Evolutionary conservation across 2,113 vertebrate genomes (phyloP), one percentile per base, ranked within the genome.

Genomic region (Gopherus flavomarginatus): DNA sequence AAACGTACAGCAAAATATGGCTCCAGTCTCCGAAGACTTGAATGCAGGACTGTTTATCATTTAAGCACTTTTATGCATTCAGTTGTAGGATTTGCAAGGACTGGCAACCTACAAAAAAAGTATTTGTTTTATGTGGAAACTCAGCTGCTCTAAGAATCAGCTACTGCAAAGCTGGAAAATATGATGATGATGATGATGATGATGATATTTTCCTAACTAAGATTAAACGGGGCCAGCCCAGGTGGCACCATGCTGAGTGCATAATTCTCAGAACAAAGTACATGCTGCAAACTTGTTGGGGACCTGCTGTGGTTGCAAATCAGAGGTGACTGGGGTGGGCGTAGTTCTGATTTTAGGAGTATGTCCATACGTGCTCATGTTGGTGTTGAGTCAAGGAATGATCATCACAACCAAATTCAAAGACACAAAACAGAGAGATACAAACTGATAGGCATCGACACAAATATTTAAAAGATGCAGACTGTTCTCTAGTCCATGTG

Each of bases 61-160:
- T 92, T 57, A 11, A 92, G 35, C 16, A 14, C 31, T 35, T 82
- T 57, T 22, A 5, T 13, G 31, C 72, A 92, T 62, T 93, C 50
- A 38, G 14, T 29, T 82, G 90, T 38, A 21, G 65, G 4, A 1
- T 89, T 83, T 80, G 85, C 79, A 83, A 72, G 96, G 87, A 81
- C 92, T 97, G 91, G 92, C 72, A 93, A 81, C 4, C 53, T 11
- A 52, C 35, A 42, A 80, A 91, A 81, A 52, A 80, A 92, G 59
- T 83, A 4, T 88, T 94, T 94, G 53, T 87, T 95, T 97, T 91
- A 93, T 94, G 81, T 96, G 97, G 96, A 98, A 97, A 97, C 87
- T 93, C 88, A 90, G 85, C 94, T 89, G 85, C 93, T 96, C 65
- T 65, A 57, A 82, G 79, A 81, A 96, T 94, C 93, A 83, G 86